Base-by-base conservation (phyloP, 2,888 invertebrate species). In the Iphiclides podalirius region DNA sequence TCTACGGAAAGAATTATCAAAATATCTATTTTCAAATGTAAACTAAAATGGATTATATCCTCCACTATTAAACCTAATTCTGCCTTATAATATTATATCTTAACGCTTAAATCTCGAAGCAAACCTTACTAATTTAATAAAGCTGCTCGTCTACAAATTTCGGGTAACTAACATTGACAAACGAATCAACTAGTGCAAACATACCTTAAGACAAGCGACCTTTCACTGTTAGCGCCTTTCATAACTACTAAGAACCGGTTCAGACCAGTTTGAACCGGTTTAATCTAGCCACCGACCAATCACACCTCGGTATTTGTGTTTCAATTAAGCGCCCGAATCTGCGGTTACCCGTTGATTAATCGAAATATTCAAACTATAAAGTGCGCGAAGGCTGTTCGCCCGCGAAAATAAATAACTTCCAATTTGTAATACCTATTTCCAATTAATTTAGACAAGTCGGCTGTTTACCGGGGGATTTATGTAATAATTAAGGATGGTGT, bases 301-400 rank as follows among this genome's bases (percentile, higher is more conserved):
- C 79, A 70, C 79, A 80, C 76, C 78, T 73, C 74, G 65, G 72
- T 79, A 81, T 82, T 83, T 81, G 80, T 78, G 80, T 81, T 82
- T 78, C 82, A 84, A 84, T 85, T 82, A 83, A 75, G 75, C 54
- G 58, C 71, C 71, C 67, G 72, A 74, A 68, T 68, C 70, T 67
- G 77, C 67, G 79, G 81, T 77, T 72, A 60, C 59, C 69, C 62
- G 61, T 75, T 80, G 75, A 78, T 81, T 76, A 76, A 79, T 78
- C 59, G 57, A 57, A 59, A 60, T 52, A 58, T 60, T 58, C 49
- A 40, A 51, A 52, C 52, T 54, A 53, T 52, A 53, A 49, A 49
- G 41, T 51, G 46, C 39, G 41, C 33, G 42, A 16, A 28, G 11
- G 31, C 13, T 15, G 45, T 33, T 38, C 38, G 51, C 33, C 41